Conservation (phyloP, 1,140 invertebrate genomes). For the Stegodyphus dumicola region DNA sequence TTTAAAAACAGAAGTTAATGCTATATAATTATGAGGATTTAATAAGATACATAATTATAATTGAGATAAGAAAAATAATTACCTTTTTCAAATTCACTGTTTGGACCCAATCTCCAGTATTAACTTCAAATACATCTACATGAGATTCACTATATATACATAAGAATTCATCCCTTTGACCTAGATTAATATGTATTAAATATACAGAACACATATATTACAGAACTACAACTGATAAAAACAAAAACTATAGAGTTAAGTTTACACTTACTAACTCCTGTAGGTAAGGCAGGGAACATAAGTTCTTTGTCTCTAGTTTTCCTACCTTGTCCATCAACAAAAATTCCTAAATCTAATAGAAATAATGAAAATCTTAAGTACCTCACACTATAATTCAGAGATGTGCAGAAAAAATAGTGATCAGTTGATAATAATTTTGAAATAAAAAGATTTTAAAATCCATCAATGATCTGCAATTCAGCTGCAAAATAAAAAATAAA, state of each 20-base stretch:
- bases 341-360: constrained; percentile 84
- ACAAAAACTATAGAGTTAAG: not conserved
- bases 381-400: too few species aligned
- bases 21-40: too few species aligned
- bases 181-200: not conserved
- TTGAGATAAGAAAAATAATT: not conserved
- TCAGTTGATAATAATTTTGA: too few species aligned
- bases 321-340: constrained; percentile 90
- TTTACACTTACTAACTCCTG: constrained; percentile 55
- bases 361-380: too few species aligned
- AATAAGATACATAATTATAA: not conserved
- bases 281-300: constrained; percentile 79
- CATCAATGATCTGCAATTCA: too few species aligned
- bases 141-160: constrained; percentile 75
- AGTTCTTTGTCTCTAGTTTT: constrained; percentile 94
- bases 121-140: constrained; percentile 95
- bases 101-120: constrained; percentile 97
- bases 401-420: too few species aligned
- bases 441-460: too few species aligned
- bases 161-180: constrained; percentile 57
- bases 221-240: not conserved
- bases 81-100: constrained; percentile 88
- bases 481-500: too few species aligned
- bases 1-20: too few species aligned
- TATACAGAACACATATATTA: not conserved